Percentiles rank a stretch among this genome's conserved stretches.
Evolutionary conservation across 2,888 invertebrate genomes (phyloP).

Genomic region (Cheilosia urbana): DNA sequence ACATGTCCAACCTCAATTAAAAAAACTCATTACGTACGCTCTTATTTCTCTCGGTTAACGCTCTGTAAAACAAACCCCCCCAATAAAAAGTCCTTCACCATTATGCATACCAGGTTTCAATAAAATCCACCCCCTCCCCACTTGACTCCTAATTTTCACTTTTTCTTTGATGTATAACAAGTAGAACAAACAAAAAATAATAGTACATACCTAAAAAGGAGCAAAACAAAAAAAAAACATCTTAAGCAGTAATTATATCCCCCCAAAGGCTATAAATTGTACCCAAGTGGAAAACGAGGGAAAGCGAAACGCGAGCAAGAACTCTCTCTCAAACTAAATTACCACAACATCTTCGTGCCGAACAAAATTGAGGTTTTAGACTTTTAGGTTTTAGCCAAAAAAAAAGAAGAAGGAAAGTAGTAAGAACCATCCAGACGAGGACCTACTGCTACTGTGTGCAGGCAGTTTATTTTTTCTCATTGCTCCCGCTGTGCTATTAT

Average conservation of each 20-base stretch:
- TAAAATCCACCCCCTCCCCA: slow-evolving; percentile 27
- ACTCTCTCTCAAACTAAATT: slow-evolving; percentile 26
- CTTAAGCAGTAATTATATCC: slow-evolving; percentile 60
- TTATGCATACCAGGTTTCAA: slow-evolving; percentile 3
- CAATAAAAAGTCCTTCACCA: slow-evolving; percentile 20
- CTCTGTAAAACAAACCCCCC: neutral
- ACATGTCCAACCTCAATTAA: slow-evolving; percentile 43
- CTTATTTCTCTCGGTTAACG: slow-evolving; percentile 7
- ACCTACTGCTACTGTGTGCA: slow-evolving; percentile 1
- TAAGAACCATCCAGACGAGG: neutral
- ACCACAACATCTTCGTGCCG: slow-evolving; percentile 30
- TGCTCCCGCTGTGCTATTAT: neutral
- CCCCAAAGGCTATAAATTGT: slow-evolving; percentile 49
- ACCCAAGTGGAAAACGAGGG: neutral
- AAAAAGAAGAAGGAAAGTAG: neutral
- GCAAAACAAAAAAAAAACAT: slow-evolving; percentile 37
- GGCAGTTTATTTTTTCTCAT: slow-evolving; percentile 1
- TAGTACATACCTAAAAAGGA: neutral
- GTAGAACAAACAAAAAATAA: neutral
- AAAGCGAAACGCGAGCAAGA: slow-evolving; percentile 1
- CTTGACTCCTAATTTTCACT: slow-evolving; percentile 39
- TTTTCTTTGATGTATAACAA: slow-evolving; percentile 43
- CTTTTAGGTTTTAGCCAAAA: neutral
- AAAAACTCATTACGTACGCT: slow-evolving; percentile 52
- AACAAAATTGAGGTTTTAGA: neutral